Evolutionary conservation across 2,113 vertebrate genomes (phyloP).

Genomic region (Eurypyga helias): DNA sequence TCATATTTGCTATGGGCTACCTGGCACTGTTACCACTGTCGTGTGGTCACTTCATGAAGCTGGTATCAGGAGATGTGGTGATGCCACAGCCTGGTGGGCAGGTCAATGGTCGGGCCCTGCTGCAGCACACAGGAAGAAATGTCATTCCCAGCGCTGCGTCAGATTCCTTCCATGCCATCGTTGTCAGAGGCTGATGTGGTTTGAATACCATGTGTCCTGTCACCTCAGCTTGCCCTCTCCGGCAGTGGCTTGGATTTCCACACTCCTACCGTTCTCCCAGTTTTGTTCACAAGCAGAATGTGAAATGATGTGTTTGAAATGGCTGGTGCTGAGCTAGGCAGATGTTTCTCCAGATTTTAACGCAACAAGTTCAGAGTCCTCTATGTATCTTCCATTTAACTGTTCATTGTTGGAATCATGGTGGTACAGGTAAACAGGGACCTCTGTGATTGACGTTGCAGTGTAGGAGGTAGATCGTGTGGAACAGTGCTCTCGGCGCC

Average conservation of each 20-base stretch:
- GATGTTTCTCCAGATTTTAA: slow-evolving; percentile 85
- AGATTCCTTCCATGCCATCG: neutral
- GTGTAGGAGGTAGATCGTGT: slow-evolving; percentile 88
- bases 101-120: slow-evolving; percentile 6
- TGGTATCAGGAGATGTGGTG: slow-evolving; percentile 26
- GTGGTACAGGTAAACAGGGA: slow-evolving; percentile 87
- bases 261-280: neutral
- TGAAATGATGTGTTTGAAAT: neutral
- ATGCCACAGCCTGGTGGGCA: slow-evolving; percentile 50
- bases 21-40: neutral
- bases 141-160: neutral
- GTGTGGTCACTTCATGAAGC: neutral
- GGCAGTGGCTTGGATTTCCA: neutral
- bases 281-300: neutral
- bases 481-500: slow-evolving; percentile 83
- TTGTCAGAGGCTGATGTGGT: neutral
- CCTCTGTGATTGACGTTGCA: slow-evolving; percentile 87
- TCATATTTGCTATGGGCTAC: slow-evolving; percentile 54
- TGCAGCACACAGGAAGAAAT: slow-evolving; percentile 44
- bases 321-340: slow-evolving; percentile 72
- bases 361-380: slow-evolving; percentile 85
- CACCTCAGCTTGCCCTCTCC: neutral
- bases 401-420: slow-evolving; percentile 84
- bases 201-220: neutral
- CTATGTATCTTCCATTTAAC: slow-evolving; percentile 77